Base-by-base conservation (phyloP, 2,113 vertebrate species). In the Seriola rivoliana region DNA sequence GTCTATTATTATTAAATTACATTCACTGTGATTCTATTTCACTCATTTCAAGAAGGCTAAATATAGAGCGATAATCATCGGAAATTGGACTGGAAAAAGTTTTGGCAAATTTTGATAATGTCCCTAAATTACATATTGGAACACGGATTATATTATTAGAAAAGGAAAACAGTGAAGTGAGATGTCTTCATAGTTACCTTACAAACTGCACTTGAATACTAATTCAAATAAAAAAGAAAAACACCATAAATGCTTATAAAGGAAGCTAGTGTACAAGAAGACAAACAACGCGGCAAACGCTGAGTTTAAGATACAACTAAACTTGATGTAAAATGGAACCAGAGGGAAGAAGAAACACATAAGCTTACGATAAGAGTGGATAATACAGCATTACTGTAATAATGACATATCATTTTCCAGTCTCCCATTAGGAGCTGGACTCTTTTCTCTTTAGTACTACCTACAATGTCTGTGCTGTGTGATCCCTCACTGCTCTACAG, bases 401-500 rank as follows among this genome's bases (percentile, higher is more conserved):
- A 81, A 84, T 68, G 81, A 88, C 83, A 64, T 71, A 86, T 87
- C 50, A 78, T 80, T 75, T 71, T 40, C 62, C 38, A 38, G 54
- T 54, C 60, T 69, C 48, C 42, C 64, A 75, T 75, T 81, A 87
- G 52, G 54, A 63, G 29, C 57, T 16, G 48, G 77, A 82, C 73
- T 77, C 80, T 68, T 80, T 86, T 80, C 80, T 80, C 75, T 86
- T 81, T 14, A 86, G 85, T 29, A 57, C 63, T 65, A 77, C 82
- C 84, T 77, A 64, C 71, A 55, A 59, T 54, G 70, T 68, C 42
- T 65, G 75, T 40, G 75, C 40, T n/a, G 59, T 69, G 86, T 25
- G 85, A 89, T 86, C 75, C 79, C 55, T 88, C 85, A 64, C 65
- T 11, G 71, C 80, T 88, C 63, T 19, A 44, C 84, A 62, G 84